Base-by-base conservation (phyloP, 2,888 invertebrate species). In the Argyresthia albistria region DNA sequence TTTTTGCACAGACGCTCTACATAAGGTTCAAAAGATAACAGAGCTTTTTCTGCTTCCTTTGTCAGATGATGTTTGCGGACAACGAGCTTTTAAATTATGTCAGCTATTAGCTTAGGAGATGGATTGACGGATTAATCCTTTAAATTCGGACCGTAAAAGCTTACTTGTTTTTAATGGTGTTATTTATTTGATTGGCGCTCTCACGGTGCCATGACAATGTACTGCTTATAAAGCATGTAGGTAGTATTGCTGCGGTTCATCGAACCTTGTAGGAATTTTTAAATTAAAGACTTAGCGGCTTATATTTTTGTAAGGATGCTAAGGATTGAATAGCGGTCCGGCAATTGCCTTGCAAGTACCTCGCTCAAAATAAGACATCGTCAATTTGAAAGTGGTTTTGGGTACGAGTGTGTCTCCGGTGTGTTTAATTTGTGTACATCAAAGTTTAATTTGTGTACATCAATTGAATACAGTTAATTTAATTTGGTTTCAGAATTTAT, bases 31-130 rank as follows among this genome's bases (percentile, higher is more conserved):
- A 76, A 79, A 82, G 77, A 83, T 80, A 83, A 78, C 76, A 80
- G 75, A 80, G 79, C 80, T 80, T 84, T 84, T 84, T 76, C 69
- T n/a, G n/a, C n/a, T 79, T 66, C 73, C 81, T 83, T 81, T 84
- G 76, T 80, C 55, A 64, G 60, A 69, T 75, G 78, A 71, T 75
- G 55, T 58, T 65, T 63, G 64, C 67, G 68, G 63, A 66, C 49
- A 64, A 66, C 58, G 63, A 73, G 71, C 71, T 73, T 73, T 74
- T 72, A 76, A 72, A 70, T 25, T 73, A 77, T 76, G 70, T 74
- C 72, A 68, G 67, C 60, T 70, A 70, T 76, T 76, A 65, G 63
- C 64, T 67, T 65, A 62, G 60, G 66, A 65, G 64, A 61, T 62
- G 62, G 60, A 61, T 60, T 68, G 69, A 68, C 69, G 61, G 67